Percentiles rank a stretch among this genome's conserved stretches.
Evolutionary conservation across 1,140 invertebrate genomes (phyloP).

Genomic region (Muscidifurax raptorellus): DNA sequence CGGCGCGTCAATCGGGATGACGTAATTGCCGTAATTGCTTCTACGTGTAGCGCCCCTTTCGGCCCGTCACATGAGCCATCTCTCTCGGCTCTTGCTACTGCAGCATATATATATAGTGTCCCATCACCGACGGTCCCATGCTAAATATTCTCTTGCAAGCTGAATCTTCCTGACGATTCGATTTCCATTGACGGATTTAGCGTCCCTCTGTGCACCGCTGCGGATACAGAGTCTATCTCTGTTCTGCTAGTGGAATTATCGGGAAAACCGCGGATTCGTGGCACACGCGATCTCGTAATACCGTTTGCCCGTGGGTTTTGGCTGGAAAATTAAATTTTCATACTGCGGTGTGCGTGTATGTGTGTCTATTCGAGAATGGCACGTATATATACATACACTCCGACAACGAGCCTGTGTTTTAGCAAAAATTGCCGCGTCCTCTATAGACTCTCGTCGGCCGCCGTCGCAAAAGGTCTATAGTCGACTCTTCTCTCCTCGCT

Average conservation of each 20-base stretch:
- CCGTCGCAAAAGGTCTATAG: too few species aligned
- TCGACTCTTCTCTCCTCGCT: not conserved
- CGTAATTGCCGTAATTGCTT: slow-evolving; percentile 44
- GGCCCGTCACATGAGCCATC: not conserved
- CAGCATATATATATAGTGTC: not conserved
- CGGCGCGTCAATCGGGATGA: slow-evolving; percentile 27
- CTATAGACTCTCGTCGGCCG: too few species aligned
- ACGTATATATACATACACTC: too few species aligned
- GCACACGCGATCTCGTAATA: slow-evolving; percentile 13
- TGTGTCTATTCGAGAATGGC: not conserved
- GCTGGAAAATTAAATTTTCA: not conserved
- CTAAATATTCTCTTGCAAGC: not conserved
- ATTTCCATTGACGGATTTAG: slow-evolving; percentile 31
- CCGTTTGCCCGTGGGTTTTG: not conserved
- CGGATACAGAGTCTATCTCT: not conserved
- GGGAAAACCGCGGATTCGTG: not conserved
- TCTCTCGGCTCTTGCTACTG: not conserved
- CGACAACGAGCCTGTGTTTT: not conserved
- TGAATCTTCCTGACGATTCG: slow-evolving; percentile 12
- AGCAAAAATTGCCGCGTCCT: not conserved
- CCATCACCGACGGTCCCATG: not conserved
- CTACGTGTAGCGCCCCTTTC: not conserved
- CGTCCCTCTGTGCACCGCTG: not conserved
- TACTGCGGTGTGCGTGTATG: not conserved
- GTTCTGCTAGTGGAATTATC: not conserved